A percentile compares a stretch with the other conserved stretches of the same genome.
Conservation (phyloP, 2,113 vertebrate species). For the Pedetes capensis region DNA sequence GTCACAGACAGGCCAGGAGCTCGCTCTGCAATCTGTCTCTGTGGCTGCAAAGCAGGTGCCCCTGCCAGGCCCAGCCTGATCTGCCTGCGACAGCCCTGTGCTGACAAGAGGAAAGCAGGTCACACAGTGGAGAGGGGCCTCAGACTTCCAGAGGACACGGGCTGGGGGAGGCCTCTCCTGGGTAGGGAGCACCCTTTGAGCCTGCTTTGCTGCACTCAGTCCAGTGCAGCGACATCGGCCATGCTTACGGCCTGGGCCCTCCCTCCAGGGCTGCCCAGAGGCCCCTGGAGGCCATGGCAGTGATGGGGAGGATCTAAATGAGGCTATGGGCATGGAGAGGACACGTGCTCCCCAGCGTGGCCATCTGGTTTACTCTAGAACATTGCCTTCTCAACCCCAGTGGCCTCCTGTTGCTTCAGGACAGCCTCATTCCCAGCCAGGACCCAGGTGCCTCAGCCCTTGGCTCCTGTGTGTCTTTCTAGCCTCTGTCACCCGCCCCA, state of each 20-base stretch:
- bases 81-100: background rate
- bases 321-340: background rate
- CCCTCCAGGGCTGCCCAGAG: background rate
- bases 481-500: background rate
- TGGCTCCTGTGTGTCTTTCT: background rate
- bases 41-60: background rate
- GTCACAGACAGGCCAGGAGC: too few species aligned
- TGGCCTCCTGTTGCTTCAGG: background rate
- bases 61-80: background rate
- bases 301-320: background rate
- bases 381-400: too few species aligned
- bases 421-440: background rate
- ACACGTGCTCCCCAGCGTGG: too few species aligned
- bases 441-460: too few species aligned
- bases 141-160: background rate
- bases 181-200: rapidly evolving
- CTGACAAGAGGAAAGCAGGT: too few species aligned
- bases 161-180: background rate
- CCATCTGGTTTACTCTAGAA: too few species aligned
- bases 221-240: background rate
- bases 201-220: background rate
- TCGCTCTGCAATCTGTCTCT: too few species aligned
- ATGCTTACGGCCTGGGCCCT: background rate
- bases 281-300: background rate
- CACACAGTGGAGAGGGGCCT: too few species aligned